Percentiles rank a stretch among this genome's conserved stretches.
These are phyloP conservation scores for Alethe castanea DNA, from an alignment of 2,113 vertebrate genomes.

Conservation along the genomic window DNA sequence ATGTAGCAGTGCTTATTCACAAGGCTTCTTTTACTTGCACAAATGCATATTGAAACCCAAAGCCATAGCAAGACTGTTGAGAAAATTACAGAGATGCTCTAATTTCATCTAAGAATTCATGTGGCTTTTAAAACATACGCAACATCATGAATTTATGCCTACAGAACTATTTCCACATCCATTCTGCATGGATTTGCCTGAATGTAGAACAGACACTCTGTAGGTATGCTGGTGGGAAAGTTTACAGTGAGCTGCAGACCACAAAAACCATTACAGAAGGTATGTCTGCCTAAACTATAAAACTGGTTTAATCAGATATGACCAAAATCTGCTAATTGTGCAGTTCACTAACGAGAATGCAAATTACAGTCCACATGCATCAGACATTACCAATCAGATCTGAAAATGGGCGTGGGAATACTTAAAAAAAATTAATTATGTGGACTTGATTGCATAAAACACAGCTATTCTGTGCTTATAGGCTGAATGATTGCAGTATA, in stretches of 20 bases:
- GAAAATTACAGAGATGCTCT: background rate
- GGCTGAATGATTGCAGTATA: background rate
- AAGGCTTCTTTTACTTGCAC: background rate
- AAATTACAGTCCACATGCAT: conserved; percentile 23
- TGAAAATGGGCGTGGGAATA: conserved; percentile 47
- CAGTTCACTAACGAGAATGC: background rate
- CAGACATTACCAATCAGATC: background rate
- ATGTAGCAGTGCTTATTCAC: background rate
- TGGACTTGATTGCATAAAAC: conserved; percentile 30
- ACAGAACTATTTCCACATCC: background rate
- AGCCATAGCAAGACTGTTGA: background rate
- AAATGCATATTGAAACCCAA: background rate
- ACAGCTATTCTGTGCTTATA: background rate
- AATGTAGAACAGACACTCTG: background rate
- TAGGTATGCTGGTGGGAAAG: background rate
- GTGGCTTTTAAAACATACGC: background rate
- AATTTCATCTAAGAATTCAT: background rate
- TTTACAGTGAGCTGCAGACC: background rate
- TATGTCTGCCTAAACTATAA: background rate
- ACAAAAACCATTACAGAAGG: conserved; percentile 2
- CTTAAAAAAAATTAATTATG: background rate
- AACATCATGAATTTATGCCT: background rate
- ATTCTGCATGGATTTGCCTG: background rate
- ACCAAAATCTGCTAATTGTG: conserved; percentile 37
- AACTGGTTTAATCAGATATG: conserved; percentile 21